A percentile compares a stretch with the other conserved stretches of the same genome.
These are phyloP conservation scores for Zhuqinia jingwanae DNA, from an alignment of 2,888 invertebrate species.

Conservation along the genomic window DNA sequence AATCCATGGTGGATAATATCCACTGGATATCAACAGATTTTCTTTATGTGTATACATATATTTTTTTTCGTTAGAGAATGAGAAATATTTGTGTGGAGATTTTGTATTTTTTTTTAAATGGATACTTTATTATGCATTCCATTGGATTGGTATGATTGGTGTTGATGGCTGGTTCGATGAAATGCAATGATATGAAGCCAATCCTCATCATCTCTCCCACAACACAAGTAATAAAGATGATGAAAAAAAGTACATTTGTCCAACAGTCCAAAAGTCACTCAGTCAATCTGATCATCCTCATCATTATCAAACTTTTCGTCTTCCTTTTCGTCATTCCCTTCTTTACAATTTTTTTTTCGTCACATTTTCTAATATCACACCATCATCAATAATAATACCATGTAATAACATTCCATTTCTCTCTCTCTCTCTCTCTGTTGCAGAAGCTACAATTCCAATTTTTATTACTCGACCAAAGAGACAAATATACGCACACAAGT, in stretches of 20 bases:
- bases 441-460: conserved; percentile 4
- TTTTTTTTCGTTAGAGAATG: too few relatives aligned
- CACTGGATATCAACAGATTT: not conserved
- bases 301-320: not conserved
- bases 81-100: not conserved
- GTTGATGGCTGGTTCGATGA: conserved; percentile 55
- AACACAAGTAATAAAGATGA: conserved; percentile 2
- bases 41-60: too few relatives aligned
- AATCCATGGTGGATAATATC: not conserved
- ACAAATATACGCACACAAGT: conserved; percentile 3
- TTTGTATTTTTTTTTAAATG: too few relatives aligned
- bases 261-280: not conserved
- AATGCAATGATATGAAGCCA: conserved; percentile 27
- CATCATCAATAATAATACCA: conserved; percentile 36
- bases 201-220: not conserved
- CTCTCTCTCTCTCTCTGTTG: too few relatives aligned
- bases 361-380: conserved; percentile 3
- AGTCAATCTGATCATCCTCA: not conserved
- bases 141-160: conserved; percentile 51
- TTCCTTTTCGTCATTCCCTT: not conserved
- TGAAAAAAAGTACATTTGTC: not conserved
- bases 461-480: conserved; percentile 23
- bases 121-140: conserved; percentile 16
- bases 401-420: conserved; percentile 37
- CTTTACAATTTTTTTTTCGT: conserved; percentile 10